phyloP scores from a whole-genome alignment of 2,797 vertebrate species.

The Smutsia gigantea region DNA sequence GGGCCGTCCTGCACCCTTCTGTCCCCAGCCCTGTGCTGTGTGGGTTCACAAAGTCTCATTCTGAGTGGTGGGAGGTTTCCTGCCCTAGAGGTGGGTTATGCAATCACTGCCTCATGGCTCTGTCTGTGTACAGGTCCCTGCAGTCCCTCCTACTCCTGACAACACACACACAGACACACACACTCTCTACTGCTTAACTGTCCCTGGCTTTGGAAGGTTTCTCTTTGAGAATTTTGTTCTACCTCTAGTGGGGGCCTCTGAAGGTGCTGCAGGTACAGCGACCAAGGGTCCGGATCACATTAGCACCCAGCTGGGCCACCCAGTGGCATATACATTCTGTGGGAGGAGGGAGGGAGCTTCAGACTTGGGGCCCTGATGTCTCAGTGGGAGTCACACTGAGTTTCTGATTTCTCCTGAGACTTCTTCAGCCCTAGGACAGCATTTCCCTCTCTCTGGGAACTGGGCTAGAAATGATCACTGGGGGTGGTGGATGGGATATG shows the following conservation, averaged over 20 bases:
- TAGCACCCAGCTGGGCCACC: background rate
- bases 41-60: background rate
- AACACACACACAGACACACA: background rate
- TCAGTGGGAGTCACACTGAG: background rate
- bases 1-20: accelerated
- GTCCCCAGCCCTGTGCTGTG: accelerated
- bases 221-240: background rate
- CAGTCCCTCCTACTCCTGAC: background rate
- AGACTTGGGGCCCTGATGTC: background rate
- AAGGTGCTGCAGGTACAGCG: background rate
- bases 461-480: background rate
- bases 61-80: background rate
- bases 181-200: background rate
- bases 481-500: background rate
- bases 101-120: background rate
- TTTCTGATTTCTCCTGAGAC: too few species aligned
- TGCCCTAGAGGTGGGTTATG: background rate
- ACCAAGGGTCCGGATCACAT: background rate
- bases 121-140: background rate
- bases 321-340: accelerated
- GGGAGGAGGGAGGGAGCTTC: background rate
- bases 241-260: background rate
- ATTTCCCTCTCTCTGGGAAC: background rate
- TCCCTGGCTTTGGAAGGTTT: background rate
- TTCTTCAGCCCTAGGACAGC: background rate